phyloP scores from a whole-genome alignment of 2,888 invertebrate species.

The Oligia fasciuncula region DNA sequence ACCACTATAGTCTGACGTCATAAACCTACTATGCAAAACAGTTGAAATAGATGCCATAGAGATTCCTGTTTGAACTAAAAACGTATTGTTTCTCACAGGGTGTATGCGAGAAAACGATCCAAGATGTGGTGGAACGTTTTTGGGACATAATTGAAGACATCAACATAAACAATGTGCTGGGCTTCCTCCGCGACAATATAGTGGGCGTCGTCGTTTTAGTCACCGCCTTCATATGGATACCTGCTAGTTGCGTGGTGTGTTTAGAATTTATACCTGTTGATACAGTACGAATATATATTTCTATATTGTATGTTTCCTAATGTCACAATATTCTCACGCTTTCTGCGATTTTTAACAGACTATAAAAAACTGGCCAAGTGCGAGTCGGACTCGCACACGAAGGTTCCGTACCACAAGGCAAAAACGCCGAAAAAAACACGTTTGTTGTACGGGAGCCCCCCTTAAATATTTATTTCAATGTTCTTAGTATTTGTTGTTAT shows the following conservation, averaged over 20 bases:
- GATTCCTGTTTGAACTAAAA: not conserved
- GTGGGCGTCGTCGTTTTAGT: constrained; percentile 97
- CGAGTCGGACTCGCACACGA: too few species aligned
- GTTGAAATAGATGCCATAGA: not conserved
- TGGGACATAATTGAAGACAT: constrained; percentile 99
- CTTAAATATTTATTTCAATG: too few species aligned
- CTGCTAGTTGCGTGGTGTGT: constrained; percentile 94
- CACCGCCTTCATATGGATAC: constrained; percentile 98
- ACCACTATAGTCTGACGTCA: not conserved
- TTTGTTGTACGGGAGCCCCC: too few species aligned
- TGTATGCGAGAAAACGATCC: constrained; percentile 97
- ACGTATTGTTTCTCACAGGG: constrained; percentile 91
- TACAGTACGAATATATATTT: not conserved
- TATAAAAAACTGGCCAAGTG: too few species aligned
- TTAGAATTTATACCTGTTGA: not conserved
- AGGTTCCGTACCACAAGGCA: too few species aligned
- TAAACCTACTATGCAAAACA: not conserved
- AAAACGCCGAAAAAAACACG: too few species aligned
- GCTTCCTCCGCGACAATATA: constrained; percentile 97
- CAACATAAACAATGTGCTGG: constrained; percentile 97
- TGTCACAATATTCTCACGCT: too few species aligned
- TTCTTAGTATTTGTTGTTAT: too few species aligned
- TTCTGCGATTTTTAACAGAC: not conserved
- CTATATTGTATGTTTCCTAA: not conserved
- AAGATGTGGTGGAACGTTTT: constrained; percentile 98